Percentiles rank a stretch among this genome's conserved stretches.
Evolutionary conservation across 2,888 invertebrate species (phyloP).

Genomic region (Macrophya alboannulata): DNA sequence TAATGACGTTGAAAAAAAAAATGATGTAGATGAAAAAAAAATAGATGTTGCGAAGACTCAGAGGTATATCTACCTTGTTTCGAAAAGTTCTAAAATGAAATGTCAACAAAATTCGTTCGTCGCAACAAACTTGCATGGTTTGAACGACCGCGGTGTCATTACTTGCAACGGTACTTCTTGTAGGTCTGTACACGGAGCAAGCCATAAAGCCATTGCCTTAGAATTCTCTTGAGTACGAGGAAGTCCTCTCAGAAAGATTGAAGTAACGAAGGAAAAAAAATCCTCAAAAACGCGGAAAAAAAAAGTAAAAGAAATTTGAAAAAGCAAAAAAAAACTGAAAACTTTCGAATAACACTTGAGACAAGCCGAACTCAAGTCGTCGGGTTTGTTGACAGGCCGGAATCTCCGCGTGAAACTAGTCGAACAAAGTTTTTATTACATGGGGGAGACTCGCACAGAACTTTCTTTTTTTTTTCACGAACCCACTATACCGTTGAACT

Average conservation of each 20-base stretch:
- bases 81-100: constrained; percentile 11
- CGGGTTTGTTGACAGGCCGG: constrained; percentile 47
- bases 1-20: background rate
- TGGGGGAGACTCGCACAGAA: background rate
- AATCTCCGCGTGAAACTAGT: constrained; percentile 54
- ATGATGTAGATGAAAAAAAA: too few species aligned
- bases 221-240: constrained; percentile 6
- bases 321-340: constrained; percentile 20
- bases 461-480: constrained; percentile 40
- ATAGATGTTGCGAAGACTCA: too few species aligned
- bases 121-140: background rate
- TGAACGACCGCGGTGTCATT: background rate
- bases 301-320: background rate
- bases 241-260: constrained; percentile 18
- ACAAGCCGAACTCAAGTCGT: constrained; percentile 46
- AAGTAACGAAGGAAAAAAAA: constrained; percentile 27
- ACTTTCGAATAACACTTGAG: constrained; percentile 52
- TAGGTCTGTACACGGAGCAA: background rate
- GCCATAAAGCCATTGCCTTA: constrained; percentile 36
- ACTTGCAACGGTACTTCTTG: constrained; percentile 26
- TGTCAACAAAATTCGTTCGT: constrained; percentile 1
- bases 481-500: constrained; percentile 22
- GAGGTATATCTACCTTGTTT: too few species aligned
- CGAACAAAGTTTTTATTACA: constrained; percentile 52
- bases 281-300: background rate